These are phyloP conservation scores for Melanophora roralis DNA, from an alignment of 2,888 invertebrate species.

Conservation along the genomic window DNA sequence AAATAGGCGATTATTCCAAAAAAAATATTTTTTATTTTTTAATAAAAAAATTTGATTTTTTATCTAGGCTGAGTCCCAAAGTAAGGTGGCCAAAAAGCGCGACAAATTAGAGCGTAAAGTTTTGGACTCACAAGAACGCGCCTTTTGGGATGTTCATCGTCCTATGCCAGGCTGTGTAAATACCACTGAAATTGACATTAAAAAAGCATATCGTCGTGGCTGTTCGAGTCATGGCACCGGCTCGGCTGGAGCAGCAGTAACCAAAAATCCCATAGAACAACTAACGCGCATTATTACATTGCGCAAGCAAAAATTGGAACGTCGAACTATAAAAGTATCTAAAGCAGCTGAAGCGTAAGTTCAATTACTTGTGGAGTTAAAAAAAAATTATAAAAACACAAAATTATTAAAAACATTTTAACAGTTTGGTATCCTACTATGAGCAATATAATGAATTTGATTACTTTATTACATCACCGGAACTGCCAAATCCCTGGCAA, in stretches of 20 bases:
- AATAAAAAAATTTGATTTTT: no score
- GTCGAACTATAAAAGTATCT: conserved; percentile 92
- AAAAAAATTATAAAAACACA: not conserved
- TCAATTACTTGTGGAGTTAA: not conserved
- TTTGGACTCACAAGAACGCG: conserved; percentile 98
- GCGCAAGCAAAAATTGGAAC: conserved; percentile 87
- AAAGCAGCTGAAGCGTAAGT: conserved; percentile 96
- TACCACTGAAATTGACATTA: conserved; percentile 98
- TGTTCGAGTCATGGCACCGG: conserved; percentile 77
- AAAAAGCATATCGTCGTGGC: conserved; percentile 88
- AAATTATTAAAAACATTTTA: no score
- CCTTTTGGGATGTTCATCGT: conserved; percentile 99
- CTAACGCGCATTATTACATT: conserved; percentile 83
- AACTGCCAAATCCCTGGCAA: conserved; percentile 98
- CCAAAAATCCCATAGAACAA: conserved; percentile 77
- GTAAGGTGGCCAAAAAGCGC: conserved; percentile 96
- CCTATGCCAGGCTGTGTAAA: conserved; percentile 99
- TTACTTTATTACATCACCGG: conserved; percentile 93
- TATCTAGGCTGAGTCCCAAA: conserved; percentile 80
- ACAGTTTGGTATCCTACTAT: conserved; percentile 91
- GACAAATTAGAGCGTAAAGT: conserved; percentile 99
- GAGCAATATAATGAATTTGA: conserved; percentile 98
- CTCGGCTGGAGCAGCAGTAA: conserved; percentile 75
- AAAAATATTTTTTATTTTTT: no score
- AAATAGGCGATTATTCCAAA: not conserved